Percentiles rank a stretch among this genome's conserved stretches.
phyloP scores from a whole-genome alignment of 2,113 vertebrate genomes.

The Stegostoma tigrinum region DNA sequence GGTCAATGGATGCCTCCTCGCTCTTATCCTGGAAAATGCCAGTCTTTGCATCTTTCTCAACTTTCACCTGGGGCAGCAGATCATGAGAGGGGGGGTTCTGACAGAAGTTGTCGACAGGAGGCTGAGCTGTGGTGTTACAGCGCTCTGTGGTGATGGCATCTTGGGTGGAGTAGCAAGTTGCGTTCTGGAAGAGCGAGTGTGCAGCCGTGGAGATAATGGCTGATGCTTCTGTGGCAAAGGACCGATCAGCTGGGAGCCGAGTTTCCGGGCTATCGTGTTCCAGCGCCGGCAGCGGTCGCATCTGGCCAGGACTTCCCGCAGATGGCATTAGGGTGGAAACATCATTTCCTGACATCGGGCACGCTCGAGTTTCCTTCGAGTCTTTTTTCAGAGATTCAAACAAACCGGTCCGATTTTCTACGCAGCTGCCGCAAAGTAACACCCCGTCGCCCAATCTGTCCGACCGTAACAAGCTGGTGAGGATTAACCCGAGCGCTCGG shows the following conservation, averaged over 20 bases:
- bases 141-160: not conserved
- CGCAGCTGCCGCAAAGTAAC: conserved; percentile 72
- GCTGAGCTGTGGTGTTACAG: not conserved
- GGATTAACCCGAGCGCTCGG: conserved; percentile 77
- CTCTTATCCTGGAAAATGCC: conserved; percentile 94
- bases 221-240: not conserved
- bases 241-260: not conserved
- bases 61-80: not conserved
- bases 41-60: conserved; percentile 40
- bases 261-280: not conserved
- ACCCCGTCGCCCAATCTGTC: conserved; percentile 73
- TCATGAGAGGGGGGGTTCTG: not conserved
- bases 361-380: conserved; percentile 61
- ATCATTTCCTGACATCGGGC: conserved; percentile 53
- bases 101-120: not conserved
- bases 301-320: conserved; percentile 48
- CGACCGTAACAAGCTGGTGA: conserved; percentile 75
- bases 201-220: not conserved
- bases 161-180: not conserved
- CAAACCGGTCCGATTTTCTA: conserved; percentile 57
- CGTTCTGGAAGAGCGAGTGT: conserved; percentile 5
- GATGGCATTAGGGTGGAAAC: conserved; percentile 47
- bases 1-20: conserved; percentile 89
- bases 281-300: conserved; percentile 53
- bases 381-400: conserved; percentile 77